Conservation (phyloP, 1,140 invertebrate species). For the Medauroidea extradentata region DNA sequence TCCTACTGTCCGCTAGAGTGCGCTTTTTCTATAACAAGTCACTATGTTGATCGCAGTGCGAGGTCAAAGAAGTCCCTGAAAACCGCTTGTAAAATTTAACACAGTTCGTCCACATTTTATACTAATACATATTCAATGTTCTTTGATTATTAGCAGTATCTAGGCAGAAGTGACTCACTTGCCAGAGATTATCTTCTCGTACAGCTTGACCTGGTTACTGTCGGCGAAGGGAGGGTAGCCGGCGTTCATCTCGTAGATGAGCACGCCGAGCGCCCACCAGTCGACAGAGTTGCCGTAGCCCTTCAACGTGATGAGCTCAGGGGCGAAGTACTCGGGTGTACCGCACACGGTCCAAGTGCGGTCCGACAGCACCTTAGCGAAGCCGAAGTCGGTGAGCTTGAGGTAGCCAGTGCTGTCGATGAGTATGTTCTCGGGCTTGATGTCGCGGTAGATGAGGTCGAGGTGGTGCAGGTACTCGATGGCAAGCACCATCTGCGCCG, state of each 20-base stretch:
- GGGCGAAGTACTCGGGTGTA: conserved; percentile 93
- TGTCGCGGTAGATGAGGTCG: conserved; percentile 86
- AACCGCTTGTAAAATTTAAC: no score
- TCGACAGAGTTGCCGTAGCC: conserved; percentile 96
- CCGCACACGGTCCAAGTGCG: conserved; percentile 94
- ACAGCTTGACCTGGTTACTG: conserved; percentile 81
- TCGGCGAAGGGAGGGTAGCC: conserved; percentile 81
- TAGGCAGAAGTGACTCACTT: no score
- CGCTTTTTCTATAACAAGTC: no score
- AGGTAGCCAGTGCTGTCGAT: conserved; percentile 85
- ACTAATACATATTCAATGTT: no score
- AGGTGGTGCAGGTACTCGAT: conserved; percentile 92
- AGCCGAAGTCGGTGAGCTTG: conserved; percentile 35
- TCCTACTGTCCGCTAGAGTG: no score
- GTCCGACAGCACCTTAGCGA: conserved; percentile 63
- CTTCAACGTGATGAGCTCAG: conserved; percentile 90
- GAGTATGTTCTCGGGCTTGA: conserved; percentile 96
- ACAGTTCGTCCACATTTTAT: no score
- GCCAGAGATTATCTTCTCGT: conserved; percentile 78
- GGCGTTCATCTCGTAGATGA: conserved; percentile 80
- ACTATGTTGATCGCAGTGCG: no score
- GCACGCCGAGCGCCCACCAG: conserved; percentile 92
- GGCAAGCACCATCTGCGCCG: conserved; percentile 83
- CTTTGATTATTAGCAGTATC: no score
- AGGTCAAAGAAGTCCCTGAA: no score